Percentiles rank a stretch among this genome's conserved stretches.
These are phyloP conservation scores for Rhadinocentrus ornatus DNA, from an alignment of 2,797 vertebrate species.

Conservation along the genomic window DNA sequence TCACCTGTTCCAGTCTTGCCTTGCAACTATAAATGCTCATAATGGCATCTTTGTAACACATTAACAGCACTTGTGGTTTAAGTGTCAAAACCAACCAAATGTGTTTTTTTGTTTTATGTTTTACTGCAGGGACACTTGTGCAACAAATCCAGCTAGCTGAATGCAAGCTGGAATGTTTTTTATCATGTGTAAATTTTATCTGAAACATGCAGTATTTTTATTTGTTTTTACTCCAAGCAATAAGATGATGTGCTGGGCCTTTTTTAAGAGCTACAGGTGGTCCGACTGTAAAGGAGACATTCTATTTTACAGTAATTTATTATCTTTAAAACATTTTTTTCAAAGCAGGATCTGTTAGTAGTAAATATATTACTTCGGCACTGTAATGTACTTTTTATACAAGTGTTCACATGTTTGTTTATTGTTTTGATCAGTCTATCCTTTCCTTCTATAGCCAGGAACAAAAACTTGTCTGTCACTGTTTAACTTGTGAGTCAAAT, in stretches of 20 bases:
- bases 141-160: constrained; percentile 15
- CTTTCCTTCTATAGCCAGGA: neutral
- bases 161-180: constrained; percentile 10
- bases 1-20: constrained; percentile 69
- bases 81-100: constrained; percentile 3
- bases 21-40: constrained; percentile 63
- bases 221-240: constrained; percentile 13
- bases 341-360: neutral
- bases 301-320: constrained; percentile 47
- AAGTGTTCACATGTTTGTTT: constrained; percentile 25
- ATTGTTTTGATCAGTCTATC: neutral
- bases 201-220: constrained; percentile 38
- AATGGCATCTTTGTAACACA: neutral
- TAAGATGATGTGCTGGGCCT: constrained; percentile 3
- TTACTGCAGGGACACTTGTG: constrained; percentile 5
- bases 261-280: constrained; percentile 28
- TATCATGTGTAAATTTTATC: constrained; percentile 2
- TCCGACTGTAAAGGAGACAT: constrained; percentile 20
- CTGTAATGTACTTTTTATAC: constrained; percentile 54
- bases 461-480: constrained; percentile 8
- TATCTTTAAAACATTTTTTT: constrained; percentile 3
- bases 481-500: constrained; percentile 19
- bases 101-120: neutral
- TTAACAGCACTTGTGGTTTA: neutral
- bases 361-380: neutral